Conservation (phyloP, 2,888 invertebrate species). For the Synanthedon vespiformis region DNA sequence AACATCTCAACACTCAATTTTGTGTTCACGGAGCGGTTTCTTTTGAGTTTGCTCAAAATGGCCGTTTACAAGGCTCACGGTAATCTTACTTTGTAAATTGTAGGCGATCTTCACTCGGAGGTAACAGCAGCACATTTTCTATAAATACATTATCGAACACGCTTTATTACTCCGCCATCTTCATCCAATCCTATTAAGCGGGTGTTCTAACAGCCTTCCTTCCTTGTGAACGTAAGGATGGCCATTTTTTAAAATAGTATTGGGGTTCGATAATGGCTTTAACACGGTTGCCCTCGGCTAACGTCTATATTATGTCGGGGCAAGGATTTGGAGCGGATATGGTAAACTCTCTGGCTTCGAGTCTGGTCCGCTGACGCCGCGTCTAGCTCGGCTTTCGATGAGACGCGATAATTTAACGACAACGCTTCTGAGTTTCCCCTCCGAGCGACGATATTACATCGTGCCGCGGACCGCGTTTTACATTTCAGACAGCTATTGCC, state of each 20-base stretch:
- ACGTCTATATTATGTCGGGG: slow-evolving; percentile 44
- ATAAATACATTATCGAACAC: slow-evolving; percentile 67
- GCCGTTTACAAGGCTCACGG: too few relatives aligned
- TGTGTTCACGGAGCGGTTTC: too few relatives aligned
- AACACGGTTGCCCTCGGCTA: slow-evolving; percentile 37
- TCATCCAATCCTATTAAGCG: slow-evolving; percentile 66
- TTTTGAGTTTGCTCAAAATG: too few relatives aligned
- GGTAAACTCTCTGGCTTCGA: slow-evolving; percentile 34
- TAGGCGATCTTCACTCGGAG: slow-evolving; percentile 33
- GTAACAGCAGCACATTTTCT: slow-evolving; percentile 44
- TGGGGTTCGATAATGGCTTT: slow-evolving; percentile 63
- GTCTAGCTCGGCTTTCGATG: slow-evolving; percentile 43
- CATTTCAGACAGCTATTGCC: slow-evolving; percentile 8
- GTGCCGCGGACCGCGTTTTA: slow-evolving; percentile 36
- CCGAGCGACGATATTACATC: slow-evolving; percentile 41
- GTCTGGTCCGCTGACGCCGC: slow-evolving; percentile 46
- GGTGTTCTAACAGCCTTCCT: slow-evolving; percentile 48
- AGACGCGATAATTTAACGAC: slow-evolving; percentile 58
- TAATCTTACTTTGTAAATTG: slow-evolving; percentile 23
- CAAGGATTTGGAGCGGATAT: slow-evolving; percentile 51
- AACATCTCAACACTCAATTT: too few relatives aligned
- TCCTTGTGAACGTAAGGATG: slow-evolving; percentile 42
- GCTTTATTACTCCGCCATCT: slow-evolving; percentile 66
- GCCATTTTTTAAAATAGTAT: slow-evolving; percentile 61
- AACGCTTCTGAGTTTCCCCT: slow-evolving; percentile 39